Percentiles rank a stretch among this genome's conserved stretches.
phyloP scores from a whole-genome alignment of 2,797 vertebrate species.

The Danio aesculapii region DNA sequence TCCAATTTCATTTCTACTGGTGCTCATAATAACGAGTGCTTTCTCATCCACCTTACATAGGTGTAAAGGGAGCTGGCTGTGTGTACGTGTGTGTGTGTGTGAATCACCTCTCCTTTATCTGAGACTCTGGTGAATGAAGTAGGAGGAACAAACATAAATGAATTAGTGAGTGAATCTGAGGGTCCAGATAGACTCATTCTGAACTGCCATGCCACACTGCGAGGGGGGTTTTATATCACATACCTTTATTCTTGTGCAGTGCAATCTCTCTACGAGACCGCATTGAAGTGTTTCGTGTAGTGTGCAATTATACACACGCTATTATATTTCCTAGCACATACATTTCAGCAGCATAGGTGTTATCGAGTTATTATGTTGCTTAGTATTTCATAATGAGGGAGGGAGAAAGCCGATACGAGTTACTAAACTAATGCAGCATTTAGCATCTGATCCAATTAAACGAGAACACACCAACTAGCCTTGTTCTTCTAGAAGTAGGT shows the following conservation, averaged over 20 bases:
- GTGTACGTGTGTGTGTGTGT: constrained; percentile 10
- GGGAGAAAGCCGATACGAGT: not conserved
- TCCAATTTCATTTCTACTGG: constrained; percentile 40
- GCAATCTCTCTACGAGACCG: not conserved
- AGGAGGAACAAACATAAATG: not conserved
- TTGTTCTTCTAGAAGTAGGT: not conserved
- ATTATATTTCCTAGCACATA: not conserved
- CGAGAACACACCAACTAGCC: not conserved
- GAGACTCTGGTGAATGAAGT: constrained; percentile 38
- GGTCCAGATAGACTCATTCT: constrained; percentile 2
- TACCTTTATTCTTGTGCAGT: not conserved
- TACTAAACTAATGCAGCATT: not conserved
- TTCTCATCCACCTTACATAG: constrained; percentile 28
- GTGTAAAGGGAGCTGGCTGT: constrained; percentile 22
- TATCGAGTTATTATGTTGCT: constrained; percentile 17
- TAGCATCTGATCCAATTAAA: constrained; percentile 27
- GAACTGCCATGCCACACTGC: not conserved
- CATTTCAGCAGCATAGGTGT: not conserved
- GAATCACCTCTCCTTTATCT: constrained; percentile 23
- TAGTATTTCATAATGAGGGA: constrained; percentile 9
- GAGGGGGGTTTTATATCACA: not conserved
- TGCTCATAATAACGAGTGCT: constrained; percentile 14
- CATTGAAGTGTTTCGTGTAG: constrained; percentile 2
- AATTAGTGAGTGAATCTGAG: not conserved
- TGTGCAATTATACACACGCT: constrained; percentile 13